phyloP scores from a whole-genome alignment of 1,140 invertebrate genomes.

The Dendroctonus ponderosae region DNA sequence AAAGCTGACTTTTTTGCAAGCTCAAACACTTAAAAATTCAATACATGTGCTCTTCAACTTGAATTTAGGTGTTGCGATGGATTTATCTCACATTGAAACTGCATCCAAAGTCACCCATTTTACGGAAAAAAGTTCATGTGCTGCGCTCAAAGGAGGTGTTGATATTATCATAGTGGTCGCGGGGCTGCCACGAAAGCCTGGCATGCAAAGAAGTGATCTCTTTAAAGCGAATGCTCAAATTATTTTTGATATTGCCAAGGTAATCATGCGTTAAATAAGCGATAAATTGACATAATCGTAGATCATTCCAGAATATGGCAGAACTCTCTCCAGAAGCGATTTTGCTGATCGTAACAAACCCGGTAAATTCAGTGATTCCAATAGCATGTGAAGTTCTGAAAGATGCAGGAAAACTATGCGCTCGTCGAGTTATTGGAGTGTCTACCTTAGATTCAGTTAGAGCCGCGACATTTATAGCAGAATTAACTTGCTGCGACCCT shows the following conservation, averaged over 20 bases:
- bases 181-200: slow-evolving; percentile 66
- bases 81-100: slow-evolving; percentile 94
- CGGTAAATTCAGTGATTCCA: slow-evolving; percentile 60
- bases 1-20: not conserved
- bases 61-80: slow-evolving; percentile 91
- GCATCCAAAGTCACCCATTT: slow-evolving; percentile 76
- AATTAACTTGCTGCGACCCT: slow-evolving; percentile 58
- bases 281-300: not conserved
- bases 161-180: slow-evolving; percentile 68
- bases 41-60: not conserved
- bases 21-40: too few species aligned
- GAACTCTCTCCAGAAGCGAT: slow-evolving; percentile 60
- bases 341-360: slow-evolving; percentile 57
- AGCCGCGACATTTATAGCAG: slow-evolving; percentile 68
- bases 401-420: slow-evolving; percentile 61
- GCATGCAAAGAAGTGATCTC: slow-evolving; percentile 58
- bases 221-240: slow-evolving; percentile 68
- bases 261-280: not conserved
- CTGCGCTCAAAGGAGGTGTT: slow-evolving; percentile 46
- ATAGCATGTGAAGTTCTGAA: slow-evolving; percentile 58
- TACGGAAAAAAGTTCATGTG: slow-evolving; percentile 55
- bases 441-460: slow-evolving; percentile 74
- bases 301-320: slow-evolving; percentile 47
- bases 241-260: slow-evolving; percentile 17
- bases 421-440: slow-evolving; percentile 72